phyloP scores from a whole-genome alignment of 1,140 invertebrate species.

The Maniola jurtina region DNA sequence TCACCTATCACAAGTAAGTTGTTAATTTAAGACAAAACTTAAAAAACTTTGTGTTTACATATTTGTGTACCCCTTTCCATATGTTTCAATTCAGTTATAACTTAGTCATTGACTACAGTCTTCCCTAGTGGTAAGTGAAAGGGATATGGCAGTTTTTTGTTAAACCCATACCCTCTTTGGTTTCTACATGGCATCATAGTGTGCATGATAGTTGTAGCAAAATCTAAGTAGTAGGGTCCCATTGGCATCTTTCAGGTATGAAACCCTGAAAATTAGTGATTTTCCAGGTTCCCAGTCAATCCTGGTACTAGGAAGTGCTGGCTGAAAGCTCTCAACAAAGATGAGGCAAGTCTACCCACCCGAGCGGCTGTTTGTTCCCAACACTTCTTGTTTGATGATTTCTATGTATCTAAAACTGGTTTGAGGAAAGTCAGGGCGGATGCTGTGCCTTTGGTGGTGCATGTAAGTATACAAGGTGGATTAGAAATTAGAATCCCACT shows the following conservation, averaged over 20 bases:
- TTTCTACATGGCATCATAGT: too few species aligned
- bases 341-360: constrained; percentile 45
- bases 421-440: constrained; percentile 47
- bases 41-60: background rate
- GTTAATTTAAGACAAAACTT: background rate
- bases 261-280: too few species aligned
- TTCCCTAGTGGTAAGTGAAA: too few species aligned
- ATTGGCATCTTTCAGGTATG: too few species aligned
- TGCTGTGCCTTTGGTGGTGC: constrained; percentile 50
- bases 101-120: too few species aligned
- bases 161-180: too few species aligned
- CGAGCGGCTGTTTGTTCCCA: constrained; percentile 55
- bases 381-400: constrained; percentile 54
- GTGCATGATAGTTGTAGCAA: too few species aligned
- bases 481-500: too few species aligned
- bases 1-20: constrained; percentile 58
- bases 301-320: constrained; percentile 39
- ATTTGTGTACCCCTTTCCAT: too few species aligned
- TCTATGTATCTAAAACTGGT: constrained; percentile 58
- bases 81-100: too few species aligned
- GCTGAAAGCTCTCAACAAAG: constrained; percentile 50
- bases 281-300: constrained; percentile 54
- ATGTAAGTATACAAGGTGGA: constrained; percentile 33
- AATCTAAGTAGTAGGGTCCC: too few species aligned
- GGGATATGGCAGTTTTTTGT: too few species aligned